phyloP scores from a whole-genome alignment of 2,888 invertebrate genomes.

The Caenorhabditis macrosperma region DNA sequence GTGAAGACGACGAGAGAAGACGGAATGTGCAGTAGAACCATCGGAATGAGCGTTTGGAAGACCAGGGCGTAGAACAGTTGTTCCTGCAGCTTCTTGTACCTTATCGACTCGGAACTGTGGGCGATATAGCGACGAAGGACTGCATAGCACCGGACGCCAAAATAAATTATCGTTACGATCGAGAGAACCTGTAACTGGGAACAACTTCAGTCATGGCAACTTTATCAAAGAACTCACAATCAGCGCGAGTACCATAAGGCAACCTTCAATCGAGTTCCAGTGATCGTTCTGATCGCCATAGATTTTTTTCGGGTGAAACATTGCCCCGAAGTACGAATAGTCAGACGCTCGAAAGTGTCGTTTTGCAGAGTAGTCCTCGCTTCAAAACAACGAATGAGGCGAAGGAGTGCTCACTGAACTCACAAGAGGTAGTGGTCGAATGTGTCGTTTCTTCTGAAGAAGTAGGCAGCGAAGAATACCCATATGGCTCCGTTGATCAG shows the following conservation, averaged over 20 bases:
- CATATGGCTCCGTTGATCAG: background rate
- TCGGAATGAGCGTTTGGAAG: background rate
- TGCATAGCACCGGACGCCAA: background rate
- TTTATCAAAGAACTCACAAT: background rate
- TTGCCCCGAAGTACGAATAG: background rate
- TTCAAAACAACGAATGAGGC: background rate
- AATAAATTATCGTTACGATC: background rate
- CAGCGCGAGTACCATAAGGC: background rate
- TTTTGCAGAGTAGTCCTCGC: background rate
- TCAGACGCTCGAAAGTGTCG: background rate
- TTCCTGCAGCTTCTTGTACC: background rate
- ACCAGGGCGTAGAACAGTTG: background rate
- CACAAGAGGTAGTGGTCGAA: background rate
- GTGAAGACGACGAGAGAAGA: background rate
- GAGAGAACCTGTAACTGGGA: background rate
- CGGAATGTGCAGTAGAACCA: background rate
- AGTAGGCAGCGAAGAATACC: background rate
- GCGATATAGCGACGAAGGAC: background rate
- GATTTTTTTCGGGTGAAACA: background rate
- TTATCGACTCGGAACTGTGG: background rate
- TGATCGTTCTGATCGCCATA: background rate
- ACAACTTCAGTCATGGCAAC: background rate
- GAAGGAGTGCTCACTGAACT: background rate
- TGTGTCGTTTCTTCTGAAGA: background rate
- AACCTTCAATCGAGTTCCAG: background rate